These are phyloP conservation scores for Melanargia galathea DNA, from an alignment of 2,888 invertebrate species.

Conservation along the genomic window DNA sequence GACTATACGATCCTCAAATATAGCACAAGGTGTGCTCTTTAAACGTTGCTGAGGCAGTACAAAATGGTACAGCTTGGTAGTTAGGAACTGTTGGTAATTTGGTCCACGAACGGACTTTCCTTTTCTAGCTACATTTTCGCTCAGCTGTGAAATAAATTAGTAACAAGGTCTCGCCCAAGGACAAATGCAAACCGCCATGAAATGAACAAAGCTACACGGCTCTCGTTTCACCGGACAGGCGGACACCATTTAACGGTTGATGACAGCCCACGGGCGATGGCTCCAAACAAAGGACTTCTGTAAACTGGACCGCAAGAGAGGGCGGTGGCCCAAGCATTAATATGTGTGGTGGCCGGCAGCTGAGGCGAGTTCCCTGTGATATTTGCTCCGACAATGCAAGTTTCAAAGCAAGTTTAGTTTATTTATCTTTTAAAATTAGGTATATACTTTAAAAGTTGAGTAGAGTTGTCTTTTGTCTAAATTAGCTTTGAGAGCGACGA, in stretches of 20 bases:
- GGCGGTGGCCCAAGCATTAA: constrained; percentile 44
- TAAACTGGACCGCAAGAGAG: constrained; percentile 53
- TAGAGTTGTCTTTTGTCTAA: no score
- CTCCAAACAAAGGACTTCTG: constrained; percentile 66
- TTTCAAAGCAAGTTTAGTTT: not conserved
- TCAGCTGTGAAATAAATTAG: constrained; percentile 55
- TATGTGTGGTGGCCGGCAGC: constrained; percentile 11
- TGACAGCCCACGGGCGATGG: constrained; percentile 67
- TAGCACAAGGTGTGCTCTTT: not conserved
- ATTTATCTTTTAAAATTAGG: not conserved
- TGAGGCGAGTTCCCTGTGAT: not conserved
- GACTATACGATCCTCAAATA: no score
- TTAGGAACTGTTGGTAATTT: not conserved
- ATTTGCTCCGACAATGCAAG: not conserved
- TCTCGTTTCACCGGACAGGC: constrained; percentile 52
- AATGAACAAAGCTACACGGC: constrained; percentile 68
- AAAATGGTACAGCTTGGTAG: not conserved
- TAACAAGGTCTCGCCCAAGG: constrained; percentile 54
- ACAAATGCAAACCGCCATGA: constrained; percentile 64
- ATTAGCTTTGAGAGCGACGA: no score
- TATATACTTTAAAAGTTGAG: no score
- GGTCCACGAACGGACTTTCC: not conserved
- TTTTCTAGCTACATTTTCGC: not conserved
- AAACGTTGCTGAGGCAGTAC: not conserved
- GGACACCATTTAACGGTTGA: constrained; percentile 67